Percentiles rank a stretch among this genome's conserved stretches.
Conservation (phyloP, 2,797 vertebrate genomes). For the Pristis pectinata region DNA sequence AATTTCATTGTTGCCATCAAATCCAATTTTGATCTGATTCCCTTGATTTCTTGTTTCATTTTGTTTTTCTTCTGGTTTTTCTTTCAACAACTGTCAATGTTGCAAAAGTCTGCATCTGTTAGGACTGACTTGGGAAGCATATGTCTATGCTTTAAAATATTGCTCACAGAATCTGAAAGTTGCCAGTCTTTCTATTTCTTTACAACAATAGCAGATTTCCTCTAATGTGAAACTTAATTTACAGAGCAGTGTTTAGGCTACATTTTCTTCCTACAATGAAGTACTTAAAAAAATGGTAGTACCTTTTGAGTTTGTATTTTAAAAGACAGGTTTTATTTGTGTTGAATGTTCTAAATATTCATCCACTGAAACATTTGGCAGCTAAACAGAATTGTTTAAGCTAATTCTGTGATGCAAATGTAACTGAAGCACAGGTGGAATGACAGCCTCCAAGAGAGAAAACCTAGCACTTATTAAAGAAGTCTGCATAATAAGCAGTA, state of each 20-base stretch:
- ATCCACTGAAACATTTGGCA: not conserved
- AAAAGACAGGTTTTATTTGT: not conserved
- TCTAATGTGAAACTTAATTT: not conserved
- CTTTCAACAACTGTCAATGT: not conserved
- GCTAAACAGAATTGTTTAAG: not conserved
- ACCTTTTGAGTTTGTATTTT: not conserved
- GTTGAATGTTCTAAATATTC: not conserved
- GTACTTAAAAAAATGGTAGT: not conserved
- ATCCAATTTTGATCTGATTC: not conserved
- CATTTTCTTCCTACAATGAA: not conserved
- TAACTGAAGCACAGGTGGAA: not conserved
- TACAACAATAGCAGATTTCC: not conserved
- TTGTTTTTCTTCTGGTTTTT: not conserved
- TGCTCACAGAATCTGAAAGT: not conserved
- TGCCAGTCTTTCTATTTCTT: not conserved
- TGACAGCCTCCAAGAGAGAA: not conserved
- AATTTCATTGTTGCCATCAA: not conserved
- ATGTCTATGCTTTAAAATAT: not conserved
- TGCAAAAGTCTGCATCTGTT: not conserved
- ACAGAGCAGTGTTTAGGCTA: not conserved
- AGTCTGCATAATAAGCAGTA: not conserved
- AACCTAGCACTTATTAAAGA: not conserved
- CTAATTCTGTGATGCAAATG: not conserved
- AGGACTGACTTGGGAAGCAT: not conserved
- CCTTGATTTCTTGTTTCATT: not conserved